Evolutionary conservation across 37 sponge, comb jelly and placozoan genomes (phyloP).

Genomic region (Crambe crambe): DNA sequence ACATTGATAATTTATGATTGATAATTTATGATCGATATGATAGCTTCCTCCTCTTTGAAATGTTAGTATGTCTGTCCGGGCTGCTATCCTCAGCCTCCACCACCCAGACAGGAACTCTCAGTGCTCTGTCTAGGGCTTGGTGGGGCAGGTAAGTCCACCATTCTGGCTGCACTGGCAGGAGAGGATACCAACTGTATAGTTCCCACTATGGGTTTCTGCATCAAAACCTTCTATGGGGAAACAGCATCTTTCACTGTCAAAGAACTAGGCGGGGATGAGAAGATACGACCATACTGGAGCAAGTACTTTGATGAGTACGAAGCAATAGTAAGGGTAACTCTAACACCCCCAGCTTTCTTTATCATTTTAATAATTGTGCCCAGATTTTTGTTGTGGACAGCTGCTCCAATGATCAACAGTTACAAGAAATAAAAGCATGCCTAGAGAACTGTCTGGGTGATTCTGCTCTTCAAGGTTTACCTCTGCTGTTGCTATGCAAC

Average conservation of each 20-base stretch:
- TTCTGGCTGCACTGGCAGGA: constrained; percentile 48
- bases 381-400: constrained; percentile 70
- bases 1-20: background rate
- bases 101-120: constrained; percentile 34
- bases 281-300: constrained; percentile 59
- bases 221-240: constrained; percentile 37
- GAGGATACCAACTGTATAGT: constrained; percentile 27
- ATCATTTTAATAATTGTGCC: background rate
- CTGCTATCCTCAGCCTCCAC: constrained; percentile 14
- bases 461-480: constrained; percentile 27
- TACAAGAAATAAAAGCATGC: background rate
- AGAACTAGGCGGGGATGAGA: constrained; percentile 71
- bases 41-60: background rate
- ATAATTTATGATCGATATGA: background rate
- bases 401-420: constrained; percentile 1
- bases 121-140: constrained; percentile 64
- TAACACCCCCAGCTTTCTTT: too few species aligned
- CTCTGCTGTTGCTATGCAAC: constrained; percentile 67
- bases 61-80: constrained; percentile 25
- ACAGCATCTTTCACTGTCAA: constrained; percentile 47
- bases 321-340: constrained; percentile 18
- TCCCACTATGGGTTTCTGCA: constrained; percentile 69
- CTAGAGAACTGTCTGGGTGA: constrained; percentile 20
- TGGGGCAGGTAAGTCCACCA: constrained; percentile 83
- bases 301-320: constrained; percentile 38